Percentiles rank a stretch among this genome's conserved stretches.
phyloP scores from a whole-genome alignment of 2,888 invertebrate species.

The Coelopa pilipes region DNA sequence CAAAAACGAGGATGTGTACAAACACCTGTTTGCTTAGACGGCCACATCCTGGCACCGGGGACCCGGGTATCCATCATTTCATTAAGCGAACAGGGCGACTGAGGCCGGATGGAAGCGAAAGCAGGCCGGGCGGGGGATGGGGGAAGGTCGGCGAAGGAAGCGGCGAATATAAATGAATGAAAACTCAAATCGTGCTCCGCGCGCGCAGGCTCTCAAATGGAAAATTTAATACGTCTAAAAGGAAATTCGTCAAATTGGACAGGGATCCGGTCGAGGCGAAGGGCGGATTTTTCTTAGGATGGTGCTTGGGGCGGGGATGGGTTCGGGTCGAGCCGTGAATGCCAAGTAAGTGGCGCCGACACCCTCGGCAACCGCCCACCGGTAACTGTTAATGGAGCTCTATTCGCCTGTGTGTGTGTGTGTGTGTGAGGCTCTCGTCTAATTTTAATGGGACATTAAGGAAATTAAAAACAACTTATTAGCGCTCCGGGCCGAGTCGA shows the following conservation, averaged over 20 bases:
- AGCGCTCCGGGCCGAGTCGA: not conserved
- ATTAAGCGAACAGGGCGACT: slow-evolving; percentile 33
- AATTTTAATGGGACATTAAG: slow-evolving; percentile 39
- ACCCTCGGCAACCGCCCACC: not conserved
- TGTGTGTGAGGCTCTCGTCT: slow-evolving; percentile 13
- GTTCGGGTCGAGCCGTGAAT: not conserved
- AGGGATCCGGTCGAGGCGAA: slow-evolving; percentile 1
- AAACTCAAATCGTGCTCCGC: slow-evolving; percentile 26
- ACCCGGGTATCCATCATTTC: slow-evolving; percentile 39
- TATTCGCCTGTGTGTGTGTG: not conserved
- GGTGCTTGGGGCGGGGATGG: not conserved
- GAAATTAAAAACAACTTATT: slow-evolving; percentile 38
- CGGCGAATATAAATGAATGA: not conserved
- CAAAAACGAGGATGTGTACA: not conserved
- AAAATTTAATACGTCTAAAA: slow-evolving; percentile 40
- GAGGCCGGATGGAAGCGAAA: not conserved
- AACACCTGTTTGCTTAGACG: slow-evolving; percentile 17
- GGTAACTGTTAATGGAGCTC: not conserved
- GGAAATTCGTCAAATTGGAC: slow-evolving; percentile 25
- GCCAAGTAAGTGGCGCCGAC: too few relatives aligned
- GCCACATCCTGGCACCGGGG: slow-evolving; percentile 25
- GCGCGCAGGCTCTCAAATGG: slow-evolving; percentile 1
- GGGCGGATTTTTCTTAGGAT: not conserved
- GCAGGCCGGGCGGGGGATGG: not conserved
- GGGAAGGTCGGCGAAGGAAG: not conserved